Evolutionary conservation across 2,797 vertebrate genomes (phyloP).

Genomic region (Okamejei kenojei): DNA sequence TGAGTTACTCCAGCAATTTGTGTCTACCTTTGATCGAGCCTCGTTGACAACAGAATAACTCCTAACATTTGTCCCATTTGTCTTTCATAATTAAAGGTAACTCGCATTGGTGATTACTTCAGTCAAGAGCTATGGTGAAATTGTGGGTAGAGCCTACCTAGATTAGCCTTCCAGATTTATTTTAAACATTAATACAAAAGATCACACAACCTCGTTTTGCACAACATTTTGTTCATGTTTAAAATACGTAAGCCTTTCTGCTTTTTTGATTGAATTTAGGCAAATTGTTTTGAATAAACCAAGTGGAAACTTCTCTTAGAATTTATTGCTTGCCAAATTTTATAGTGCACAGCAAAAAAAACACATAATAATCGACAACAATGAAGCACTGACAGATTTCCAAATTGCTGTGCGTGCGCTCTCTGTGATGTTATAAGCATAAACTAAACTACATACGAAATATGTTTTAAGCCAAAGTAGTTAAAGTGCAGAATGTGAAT

Average conservation of each 20-base stretch:
- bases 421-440: background rate
- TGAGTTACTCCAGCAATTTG: background rate
- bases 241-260: background rate
- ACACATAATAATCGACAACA: background rate
- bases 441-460: background rate
- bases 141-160: background rate
- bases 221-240: background rate
- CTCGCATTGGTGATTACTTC: background rate
- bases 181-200: background rate
- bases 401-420: background rate
- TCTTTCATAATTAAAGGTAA: background rate
- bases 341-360: background rate
- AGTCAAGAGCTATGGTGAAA: background rate
- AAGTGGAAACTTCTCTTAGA: background rate
- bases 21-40: background rate
- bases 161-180: background rate
- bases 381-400: background rate
- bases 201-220: background rate
- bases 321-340: background rate
- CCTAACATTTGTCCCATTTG: background rate
- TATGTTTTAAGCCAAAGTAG: background rate
- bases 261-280: background rate
- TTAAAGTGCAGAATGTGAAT: background rate
- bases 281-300: background rate
- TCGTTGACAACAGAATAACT: background rate